These are phyloP conservation scores for Engystomops pustulosus DNA, from an alignment of 2,113 vertebrate genomes.

Conservation along the genomic window DNA sequence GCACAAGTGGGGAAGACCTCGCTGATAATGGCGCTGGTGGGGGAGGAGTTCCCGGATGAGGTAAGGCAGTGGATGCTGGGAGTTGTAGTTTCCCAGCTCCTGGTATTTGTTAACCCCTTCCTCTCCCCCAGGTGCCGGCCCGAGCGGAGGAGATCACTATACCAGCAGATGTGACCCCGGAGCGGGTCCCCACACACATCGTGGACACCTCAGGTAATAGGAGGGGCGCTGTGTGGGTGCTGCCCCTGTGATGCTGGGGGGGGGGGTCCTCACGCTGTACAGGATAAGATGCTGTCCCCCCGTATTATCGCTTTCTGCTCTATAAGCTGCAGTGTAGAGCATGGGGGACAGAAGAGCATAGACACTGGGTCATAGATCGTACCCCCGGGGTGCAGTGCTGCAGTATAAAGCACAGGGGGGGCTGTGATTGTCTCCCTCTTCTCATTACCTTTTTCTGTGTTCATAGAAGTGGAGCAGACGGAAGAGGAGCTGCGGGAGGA, in stretches of 20 bases:
- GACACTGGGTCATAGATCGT: no score
- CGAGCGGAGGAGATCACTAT: slow-evolving; percentile 97
- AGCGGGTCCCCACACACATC: slow-evolving; percentile 95
- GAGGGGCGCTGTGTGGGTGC: no score
- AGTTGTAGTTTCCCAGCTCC: background rate
- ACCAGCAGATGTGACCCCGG: slow-evolving; percentile 94
- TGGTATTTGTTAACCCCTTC: background rate
- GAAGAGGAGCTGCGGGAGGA: slow-evolving; percentile 87
- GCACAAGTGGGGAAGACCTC: slow-evolving; percentile 96
- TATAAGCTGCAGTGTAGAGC: background rate
- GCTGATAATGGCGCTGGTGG: slow-evolving; percentile 95
- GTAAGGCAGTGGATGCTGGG: slow-evolving; percentile 67
- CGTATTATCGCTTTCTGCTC: no score
- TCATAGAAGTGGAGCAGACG: slow-evolving; percentile 86
- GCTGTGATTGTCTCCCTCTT: no score
- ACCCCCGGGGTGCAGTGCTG: no score
- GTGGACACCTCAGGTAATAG: slow-evolving; percentile 74
- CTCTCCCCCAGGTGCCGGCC: slow-evolving; percentile 81
- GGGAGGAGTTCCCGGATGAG: slow-evolving; percentile 96
- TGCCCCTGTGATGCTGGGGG: no score
- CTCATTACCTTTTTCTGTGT: slow-evolving; percentile 25
- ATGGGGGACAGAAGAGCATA: no score
- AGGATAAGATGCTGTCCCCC: no score
- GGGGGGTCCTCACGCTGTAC: no score
- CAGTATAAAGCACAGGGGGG: no score